Conservation (phyloP, 2,888 invertebrate genomes). For the Mactromeris polynyma region DNA sequence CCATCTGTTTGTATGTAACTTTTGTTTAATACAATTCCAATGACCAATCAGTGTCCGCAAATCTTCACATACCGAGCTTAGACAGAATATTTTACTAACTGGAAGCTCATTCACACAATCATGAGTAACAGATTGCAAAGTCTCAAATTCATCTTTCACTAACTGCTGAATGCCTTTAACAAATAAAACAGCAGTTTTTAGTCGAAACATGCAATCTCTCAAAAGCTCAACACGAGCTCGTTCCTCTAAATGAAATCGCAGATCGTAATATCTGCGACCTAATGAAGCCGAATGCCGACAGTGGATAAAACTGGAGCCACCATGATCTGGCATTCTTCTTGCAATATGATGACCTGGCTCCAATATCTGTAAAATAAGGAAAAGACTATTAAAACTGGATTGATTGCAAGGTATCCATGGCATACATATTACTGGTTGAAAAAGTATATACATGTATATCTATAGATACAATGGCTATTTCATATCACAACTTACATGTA, state of each 20-base stretch:
- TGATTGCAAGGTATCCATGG: no score
- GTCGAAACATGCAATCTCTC: constrained; percentile 81
- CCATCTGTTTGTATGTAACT: constrained; percentile 83
- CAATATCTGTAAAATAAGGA: constrained; percentile 76
- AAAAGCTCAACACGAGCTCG: constrained; percentile 82
- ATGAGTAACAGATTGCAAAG: constrained; percentile 82
- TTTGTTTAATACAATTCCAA: constrained; percentile 86
- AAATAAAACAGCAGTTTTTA: constrained; percentile 78
- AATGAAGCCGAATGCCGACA: constrained; percentile 81
- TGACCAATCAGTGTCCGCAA: constrained; percentile 84
- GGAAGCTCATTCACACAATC: constrained; percentile 78
- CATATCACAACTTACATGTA: no score
- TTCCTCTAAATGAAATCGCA: constrained; percentile 81
- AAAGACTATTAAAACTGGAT: not conserved
- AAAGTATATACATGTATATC: no score
- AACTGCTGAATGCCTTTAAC: constrained; percentile 82
- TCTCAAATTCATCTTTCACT: constrained; percentile 81
- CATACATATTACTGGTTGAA: no score
- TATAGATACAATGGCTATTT: no score
- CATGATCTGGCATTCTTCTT: constrained; percentile 80
- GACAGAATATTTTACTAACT: constrained; percentile 83
- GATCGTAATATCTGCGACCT: constrained; percentile 79
- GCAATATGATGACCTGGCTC: constrained; percentile 84
- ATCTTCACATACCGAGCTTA: constrained; percentile 86
- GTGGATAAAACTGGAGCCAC: constrained; percentile 83